These are phyloP conservation scores for Miniopterus natalensis DNA, from an alignment of 2,113 vertebrate species.

Conservation along the genomic window DNA sequence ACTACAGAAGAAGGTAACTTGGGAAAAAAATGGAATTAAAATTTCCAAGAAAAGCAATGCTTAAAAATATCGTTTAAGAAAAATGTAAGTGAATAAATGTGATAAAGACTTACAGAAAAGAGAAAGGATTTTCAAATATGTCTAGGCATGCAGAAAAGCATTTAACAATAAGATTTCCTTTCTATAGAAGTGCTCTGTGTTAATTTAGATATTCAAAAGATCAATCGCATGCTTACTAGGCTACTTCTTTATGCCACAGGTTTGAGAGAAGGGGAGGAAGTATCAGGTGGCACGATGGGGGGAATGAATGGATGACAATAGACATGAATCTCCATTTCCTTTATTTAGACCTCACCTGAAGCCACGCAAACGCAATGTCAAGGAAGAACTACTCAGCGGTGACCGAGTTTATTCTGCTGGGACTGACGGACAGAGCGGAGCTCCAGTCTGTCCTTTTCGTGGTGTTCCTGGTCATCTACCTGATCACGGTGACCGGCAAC, in stretches of 20 bases:
- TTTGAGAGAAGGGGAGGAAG: not conserved
- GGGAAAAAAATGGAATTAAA: not conserved
- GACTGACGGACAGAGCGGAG: constrained; percentile 57
- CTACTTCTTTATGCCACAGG: not conserved
- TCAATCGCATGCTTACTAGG: not conserved
- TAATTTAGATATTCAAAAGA: not conserved
- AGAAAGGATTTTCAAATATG: not conserved
- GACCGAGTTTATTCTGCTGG: constrained; percentile 77
- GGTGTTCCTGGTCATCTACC: constrained; percentile 78
- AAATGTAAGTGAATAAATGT: not conserved
- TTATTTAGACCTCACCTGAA: not conserved
- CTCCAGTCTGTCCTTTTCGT: constrained; percentile 71
- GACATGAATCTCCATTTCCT: not conserved
- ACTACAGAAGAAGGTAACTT: not conserved
- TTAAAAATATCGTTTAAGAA: not conserved
- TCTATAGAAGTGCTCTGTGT: not conserved
- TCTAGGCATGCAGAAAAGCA: not conserved
- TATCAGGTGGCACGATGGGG: too few species aligned
- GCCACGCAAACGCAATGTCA: not conserved
- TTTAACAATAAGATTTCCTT: not conserved
- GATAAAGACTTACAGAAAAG: not conserved
- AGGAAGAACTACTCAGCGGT: constrained; percentile 43
- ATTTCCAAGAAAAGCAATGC: not conserved
- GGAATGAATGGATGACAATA: not conserved
- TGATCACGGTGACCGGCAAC: constrained; percentile 82